These are phyloP conservation scores for Panulirus ornatus DNA, from an alignment of 1,140 invertebrate species.

Conservation along the genomic window DNA sequence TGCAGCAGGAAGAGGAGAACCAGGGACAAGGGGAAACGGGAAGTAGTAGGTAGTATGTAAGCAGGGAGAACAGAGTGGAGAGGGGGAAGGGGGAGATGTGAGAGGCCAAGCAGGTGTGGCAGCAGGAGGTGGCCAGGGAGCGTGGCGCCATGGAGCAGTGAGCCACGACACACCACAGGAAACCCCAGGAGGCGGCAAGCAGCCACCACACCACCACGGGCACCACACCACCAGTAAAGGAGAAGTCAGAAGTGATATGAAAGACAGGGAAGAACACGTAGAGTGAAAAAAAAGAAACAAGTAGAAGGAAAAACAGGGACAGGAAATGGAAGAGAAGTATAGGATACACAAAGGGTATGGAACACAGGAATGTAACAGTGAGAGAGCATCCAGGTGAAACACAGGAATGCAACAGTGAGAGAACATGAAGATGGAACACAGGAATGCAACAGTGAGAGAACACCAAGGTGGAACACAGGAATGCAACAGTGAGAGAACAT, in stretches of 20 bases:
- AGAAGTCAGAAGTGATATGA: too few relatives aligned
- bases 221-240: too few relatives aligned
- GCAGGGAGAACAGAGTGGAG: background rate
- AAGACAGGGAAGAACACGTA: too few relatives aligned
- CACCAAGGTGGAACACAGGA: background rate
- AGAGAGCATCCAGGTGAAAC: too few relatives aligned
- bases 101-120: too few relatives aligned
- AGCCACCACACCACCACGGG: too few relatives aligned
- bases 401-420: background rate
- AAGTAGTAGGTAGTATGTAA: background rate
- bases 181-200: background rate
- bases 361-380: background rate
- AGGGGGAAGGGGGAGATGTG: background rate
- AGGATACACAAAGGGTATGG: background rate
- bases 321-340: background rate
- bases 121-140: too few relatives aligned
- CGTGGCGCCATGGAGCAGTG: too few relatives aligned
- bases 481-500: background rate
- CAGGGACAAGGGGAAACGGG: too few relatives aligned
- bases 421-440: background rate
- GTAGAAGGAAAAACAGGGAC: background rate
- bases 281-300: background rate
- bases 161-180: too few relatives aligned
- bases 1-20: too few relatives aligned
- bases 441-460: background rate